Percentiles rank a stretch among this genome's conserved stretches.
phyloP scores from a whole-genome alignment of 2,113 vertebrate species.

The Pagrus major region DNA sequence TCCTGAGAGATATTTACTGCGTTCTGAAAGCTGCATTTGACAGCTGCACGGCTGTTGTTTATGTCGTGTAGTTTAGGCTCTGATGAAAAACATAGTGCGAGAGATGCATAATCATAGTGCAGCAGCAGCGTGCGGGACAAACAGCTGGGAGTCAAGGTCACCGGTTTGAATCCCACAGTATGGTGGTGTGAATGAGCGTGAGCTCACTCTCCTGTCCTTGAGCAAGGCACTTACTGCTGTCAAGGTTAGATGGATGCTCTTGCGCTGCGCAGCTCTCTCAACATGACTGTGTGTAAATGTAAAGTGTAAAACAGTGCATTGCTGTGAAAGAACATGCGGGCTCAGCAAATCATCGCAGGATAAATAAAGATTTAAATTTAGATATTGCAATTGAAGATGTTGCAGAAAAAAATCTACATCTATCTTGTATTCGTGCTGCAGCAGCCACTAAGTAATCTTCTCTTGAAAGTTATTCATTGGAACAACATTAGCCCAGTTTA shows the following conservation, averaged over 20 bases:
- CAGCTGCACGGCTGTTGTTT: constrained; percentile 50
- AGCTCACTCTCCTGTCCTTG: constrained; percentile 18
- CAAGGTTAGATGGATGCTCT: constrained; percentile 4
- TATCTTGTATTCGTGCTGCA: constrained; percentile 44
- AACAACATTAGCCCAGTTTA: constrained; percentile 65
- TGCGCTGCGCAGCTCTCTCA: constrained; percentile 9
- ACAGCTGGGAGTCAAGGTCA: constrained; percentile 64
- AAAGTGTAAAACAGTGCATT: constrained; percentile 20
- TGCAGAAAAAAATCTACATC: constrained; percentile 39
- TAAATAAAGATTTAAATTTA: constrained; percentile 65
- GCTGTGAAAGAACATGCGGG: constrained; percentile 40
- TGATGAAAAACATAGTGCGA: constrained; percentile 61
- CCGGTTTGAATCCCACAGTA: constrained; percentile 35
- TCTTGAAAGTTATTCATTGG: constrained; percentile 59
- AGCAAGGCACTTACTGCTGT: constrained; percentile 45
- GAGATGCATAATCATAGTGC: constrained; percentile 48
- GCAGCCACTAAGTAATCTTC: constrained; percentile 51
- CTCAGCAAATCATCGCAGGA: constrained; percentile 56
- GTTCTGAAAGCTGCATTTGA: constrained; percentile 52
- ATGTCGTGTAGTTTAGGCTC: constrained; percentile 45
- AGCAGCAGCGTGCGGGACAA: constrained; percentile 32
- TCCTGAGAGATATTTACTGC: constrained; percentile 46
- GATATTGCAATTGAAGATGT: constrained; percentile 25
- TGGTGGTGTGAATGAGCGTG: not conserved
- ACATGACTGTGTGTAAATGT: constrained; percentile 23